These are phyloP conservation scores for Pachycephala philippinensis DNA, from an alignment of 2,113 vertebrate species.

Conservation along the genomic window DNA sequence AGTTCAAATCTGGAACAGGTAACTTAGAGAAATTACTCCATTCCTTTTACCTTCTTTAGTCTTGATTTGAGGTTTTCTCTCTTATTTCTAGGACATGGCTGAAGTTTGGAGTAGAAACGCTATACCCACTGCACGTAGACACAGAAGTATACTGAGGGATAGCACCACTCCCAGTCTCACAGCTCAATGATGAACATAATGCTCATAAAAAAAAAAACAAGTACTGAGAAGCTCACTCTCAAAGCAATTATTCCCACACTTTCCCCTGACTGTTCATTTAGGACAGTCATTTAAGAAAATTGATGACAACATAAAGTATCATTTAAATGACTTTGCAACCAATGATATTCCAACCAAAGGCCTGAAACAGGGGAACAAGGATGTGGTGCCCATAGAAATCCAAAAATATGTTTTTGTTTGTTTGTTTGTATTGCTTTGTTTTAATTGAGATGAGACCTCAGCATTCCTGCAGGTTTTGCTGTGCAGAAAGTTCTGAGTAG, in stretches of 20 bases:
- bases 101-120: neutral
- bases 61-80: neutral
- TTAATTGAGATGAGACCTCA: neutral
- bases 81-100: neutral
- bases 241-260: neutral
- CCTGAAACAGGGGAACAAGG: neutral
- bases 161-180: neutral
- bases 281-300: neutral
- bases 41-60: neutral
- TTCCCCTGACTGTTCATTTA: neutral
- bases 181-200: neutral
- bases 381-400: neutral
- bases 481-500: neutral
- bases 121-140: fast-evolving
- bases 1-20: neutral
- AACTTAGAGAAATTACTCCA: neutral
- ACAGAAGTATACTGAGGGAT: fast-evolving
- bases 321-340: neutral
- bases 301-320: neutral
- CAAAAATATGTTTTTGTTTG: neutral
- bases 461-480: neutral
- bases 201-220: neutral
- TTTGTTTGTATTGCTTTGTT: neutral
- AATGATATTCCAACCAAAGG: neutral
- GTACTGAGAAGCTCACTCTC: neutral